phyloP scores from a whole-genome alignment of 2,888 invertebrate genomes.

The Stenchaetothrips biformis region DNA sequence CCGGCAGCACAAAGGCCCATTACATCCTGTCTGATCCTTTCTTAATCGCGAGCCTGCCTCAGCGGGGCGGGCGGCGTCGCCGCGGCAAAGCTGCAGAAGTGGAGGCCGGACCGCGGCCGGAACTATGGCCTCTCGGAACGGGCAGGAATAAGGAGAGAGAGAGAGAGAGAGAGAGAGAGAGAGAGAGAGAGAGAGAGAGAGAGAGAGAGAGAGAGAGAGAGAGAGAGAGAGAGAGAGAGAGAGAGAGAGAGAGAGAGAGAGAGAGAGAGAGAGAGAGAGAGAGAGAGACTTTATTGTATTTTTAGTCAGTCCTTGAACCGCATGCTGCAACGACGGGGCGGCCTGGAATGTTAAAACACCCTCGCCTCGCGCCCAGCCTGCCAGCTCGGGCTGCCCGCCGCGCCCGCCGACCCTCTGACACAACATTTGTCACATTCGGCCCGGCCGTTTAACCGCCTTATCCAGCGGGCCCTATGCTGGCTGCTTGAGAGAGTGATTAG shows the following conservation, averaged over 20 bases:
- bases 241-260: background rate
- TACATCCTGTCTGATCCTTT: background rate
- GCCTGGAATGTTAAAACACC: background rate
- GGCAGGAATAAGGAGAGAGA: background rate
- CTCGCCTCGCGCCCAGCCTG: too few relatives aligned
- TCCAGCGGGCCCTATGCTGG: background rate
- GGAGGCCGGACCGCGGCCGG: background rate
- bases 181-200: background rate
- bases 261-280: background rate
- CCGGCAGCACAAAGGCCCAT: background rate
- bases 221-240: background rate
- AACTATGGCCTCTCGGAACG: background rate
- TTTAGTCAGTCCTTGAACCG: background rate
- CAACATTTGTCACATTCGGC: too few relatives aligned
- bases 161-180: slow-evolving; percentile 12
- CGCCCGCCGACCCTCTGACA: too few relatives aligned
- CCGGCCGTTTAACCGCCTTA: background rate
- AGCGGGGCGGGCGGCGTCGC: background rate
- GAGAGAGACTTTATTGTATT: background rate
- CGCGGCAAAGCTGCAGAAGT: too few relatives aligned
- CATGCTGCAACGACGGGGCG: background rate
- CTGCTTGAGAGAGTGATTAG: background rate
- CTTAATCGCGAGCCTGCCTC: background rate
- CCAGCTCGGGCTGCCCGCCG: too few relatives aligned
- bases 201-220: background rate